These are phyloP conservation scores for Etheostoma perlongum DNA, from an alignment of 2,797 vertebrate genomes.

Conservation along the genomic window DNA sequence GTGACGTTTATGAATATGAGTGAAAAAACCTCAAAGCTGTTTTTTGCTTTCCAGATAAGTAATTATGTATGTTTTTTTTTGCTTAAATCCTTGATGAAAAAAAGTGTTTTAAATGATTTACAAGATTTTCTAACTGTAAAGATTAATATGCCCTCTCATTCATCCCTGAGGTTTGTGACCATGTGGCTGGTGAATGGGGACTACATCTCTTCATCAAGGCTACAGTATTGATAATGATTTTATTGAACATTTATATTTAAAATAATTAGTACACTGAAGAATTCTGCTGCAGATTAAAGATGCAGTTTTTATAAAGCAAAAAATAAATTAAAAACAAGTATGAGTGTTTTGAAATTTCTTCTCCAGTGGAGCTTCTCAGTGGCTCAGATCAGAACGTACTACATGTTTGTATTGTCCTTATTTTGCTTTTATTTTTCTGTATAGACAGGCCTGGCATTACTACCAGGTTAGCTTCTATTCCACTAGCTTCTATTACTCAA, in stretches of 20 bases:
- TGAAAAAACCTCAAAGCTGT: conserved; percentile 2
- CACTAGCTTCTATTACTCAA: background rate
- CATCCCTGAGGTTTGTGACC: conserved; percentile 40
- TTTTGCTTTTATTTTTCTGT: background rate
- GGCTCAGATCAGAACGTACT: background rate
- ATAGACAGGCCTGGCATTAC: background rate
- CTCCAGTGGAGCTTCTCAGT: background rate
- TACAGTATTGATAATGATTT: too few relatives aligned
- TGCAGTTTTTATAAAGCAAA: too few relatives aligned
- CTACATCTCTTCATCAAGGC: too few relatives aligned
- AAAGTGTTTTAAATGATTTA: conserved; percentile 55
- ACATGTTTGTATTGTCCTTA: background rate
- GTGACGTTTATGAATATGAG: conserved; percentile 15
- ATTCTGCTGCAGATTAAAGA: conserved; percentile 2
- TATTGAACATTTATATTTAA: background rate
- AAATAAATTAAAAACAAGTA: too few relatives aligned
- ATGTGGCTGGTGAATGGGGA: conserved; percentile 3
- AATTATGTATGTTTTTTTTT: conserved; percentile 9
- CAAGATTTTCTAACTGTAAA: conserved; percentile 38
- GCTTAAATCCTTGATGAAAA: conserved; percentile 33
- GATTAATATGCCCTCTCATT: conserved; percentile 51
- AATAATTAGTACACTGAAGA: background rate
- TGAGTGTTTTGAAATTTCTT: background rate
- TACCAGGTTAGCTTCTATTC: background rate
- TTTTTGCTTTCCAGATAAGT: background rate